Evolutionary conservation across 2,888 invertebrate genomes (phyloP).

Genomic region (Anagyrus pseudococci): DNA sequence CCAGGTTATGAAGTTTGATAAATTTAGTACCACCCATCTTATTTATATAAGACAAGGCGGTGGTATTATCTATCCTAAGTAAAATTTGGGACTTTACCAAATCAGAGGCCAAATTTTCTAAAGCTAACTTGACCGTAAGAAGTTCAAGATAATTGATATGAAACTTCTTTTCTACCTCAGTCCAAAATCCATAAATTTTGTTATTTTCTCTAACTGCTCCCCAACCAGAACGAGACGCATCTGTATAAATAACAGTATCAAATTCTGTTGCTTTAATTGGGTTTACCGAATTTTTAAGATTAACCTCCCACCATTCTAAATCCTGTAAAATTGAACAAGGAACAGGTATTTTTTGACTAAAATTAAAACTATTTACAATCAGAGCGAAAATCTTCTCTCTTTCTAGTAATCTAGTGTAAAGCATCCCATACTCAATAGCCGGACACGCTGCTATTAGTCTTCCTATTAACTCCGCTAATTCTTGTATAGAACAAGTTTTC

Average conservation of each 20-base stretch:
- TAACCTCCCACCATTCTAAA: constrained; percentile 23
- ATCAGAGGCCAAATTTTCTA: neutral
- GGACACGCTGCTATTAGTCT: constrained; percentile 8
- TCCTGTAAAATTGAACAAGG: neutral
- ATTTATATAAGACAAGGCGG: constrained; percentile 27
- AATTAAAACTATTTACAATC: too few relatives aligned
- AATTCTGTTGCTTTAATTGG: neutral
- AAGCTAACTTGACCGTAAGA: too few relatives aligned
- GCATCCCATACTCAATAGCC: constrained; percentile 7
- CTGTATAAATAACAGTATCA: constrained; percentile 15
- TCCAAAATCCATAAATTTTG: constrained; percentile 6
- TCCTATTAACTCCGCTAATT: constrained; percentile 22
- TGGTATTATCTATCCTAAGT: constrained; percentile 22
- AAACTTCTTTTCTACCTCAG: neutral
- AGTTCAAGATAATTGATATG: too few relatives aligned
- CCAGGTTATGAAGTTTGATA: constrained; percentile 16
- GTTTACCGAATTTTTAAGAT: neutral
- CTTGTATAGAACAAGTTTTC: constrained; percentile 9
- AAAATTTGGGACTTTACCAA: constrained; percentile 14
- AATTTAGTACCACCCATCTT: constrained; percentile 23
- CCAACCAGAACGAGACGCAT: constrained; percentile 21
- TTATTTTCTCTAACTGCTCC: constrained; percentile 5
- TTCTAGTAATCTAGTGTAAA: constrained; percentile 19
- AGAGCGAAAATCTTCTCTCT: too few relatives aligned
- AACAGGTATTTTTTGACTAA: too few relatives aligned